Conservation (phyloP, 2,113 vertebrate genomes). For the Grantiella picta region DNA sequence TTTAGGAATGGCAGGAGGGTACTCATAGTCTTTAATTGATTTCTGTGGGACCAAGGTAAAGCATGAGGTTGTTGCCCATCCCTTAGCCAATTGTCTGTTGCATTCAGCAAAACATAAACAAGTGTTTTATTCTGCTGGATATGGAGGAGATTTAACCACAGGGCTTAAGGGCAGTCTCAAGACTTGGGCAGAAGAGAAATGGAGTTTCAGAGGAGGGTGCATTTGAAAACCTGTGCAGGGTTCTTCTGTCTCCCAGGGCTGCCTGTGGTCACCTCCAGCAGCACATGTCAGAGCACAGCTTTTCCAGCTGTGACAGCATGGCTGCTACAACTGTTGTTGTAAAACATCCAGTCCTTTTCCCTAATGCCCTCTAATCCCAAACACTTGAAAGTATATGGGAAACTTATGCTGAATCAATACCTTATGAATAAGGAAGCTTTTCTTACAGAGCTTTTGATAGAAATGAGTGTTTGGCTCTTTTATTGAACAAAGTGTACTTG, state of each 20-base stretch:
- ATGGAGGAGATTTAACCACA: neutral
- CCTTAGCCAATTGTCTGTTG: neutral
- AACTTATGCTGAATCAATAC: conserved; percentile 6
- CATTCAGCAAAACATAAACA: neutral
- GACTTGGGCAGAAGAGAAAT: neutral
- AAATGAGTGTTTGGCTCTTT: neutral
- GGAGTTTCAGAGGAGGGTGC: neutral
- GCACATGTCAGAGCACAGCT: neutral
- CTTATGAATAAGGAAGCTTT: conserved; percentile 11
- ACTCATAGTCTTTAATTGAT: neutral
- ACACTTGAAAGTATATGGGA: neutral
- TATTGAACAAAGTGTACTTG: conserved; percentile 7
- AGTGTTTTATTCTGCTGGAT: neutral
- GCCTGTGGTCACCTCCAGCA: neutral
- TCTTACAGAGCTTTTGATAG: neutral
- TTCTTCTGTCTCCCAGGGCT: neutral
- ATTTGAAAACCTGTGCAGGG: neutral
- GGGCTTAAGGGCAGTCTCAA: neutral
- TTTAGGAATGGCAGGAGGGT: neutral
- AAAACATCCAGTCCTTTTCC: neutral
- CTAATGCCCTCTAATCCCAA: conserved; percentile 11
- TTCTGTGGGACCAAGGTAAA: neutral
- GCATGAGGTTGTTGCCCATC: neutral
- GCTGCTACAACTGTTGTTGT: neutral
- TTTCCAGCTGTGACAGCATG: neutral